Evolutionary conservation across 2,797 vertebrate genomes (phyloP), one percentile per base, ranked within the genome.

Genomic region (Coccyzus lansbergi): DNA sequence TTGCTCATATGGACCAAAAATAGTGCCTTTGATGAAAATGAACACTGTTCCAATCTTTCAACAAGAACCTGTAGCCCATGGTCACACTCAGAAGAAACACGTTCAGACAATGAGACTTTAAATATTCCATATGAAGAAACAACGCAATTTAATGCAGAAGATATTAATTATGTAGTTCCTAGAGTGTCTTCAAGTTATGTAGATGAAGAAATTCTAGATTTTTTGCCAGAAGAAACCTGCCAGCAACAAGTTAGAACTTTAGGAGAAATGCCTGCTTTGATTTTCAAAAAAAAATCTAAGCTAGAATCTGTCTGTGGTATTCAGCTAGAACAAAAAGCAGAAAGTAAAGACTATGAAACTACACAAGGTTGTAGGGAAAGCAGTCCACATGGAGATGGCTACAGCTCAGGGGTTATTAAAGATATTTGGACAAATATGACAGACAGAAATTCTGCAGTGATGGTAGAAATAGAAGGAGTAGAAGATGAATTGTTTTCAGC

Each of bases 1-100:
- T 99, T 99, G 98, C 98, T 99, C 97, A 99, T 99, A 98, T 99
- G 99, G 99, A 99, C 99, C 99, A 99, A 99, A 99, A 99, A 99
- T 99, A 99, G 99, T 99, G 99, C 99, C 99, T 99, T 99, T 98
- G 99, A 99, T 95, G 99, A 99, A 98, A 99, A 99, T 74, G 99
- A 99, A 99, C 99, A 99, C 98, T 99, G 99, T 99, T 99, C 99
- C 94, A 99, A 99, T 97, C 98, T 99, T 97, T 99, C 99, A 96
- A 99, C 99, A 9, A 98, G 99, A 98, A 99, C 99, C 85, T 99
- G 99, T 98, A 99, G 99, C 97, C 99, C 99, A 19, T 99, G 99
- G 99, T 99, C 99, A 88, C 99, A 99, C 97, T 99, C 99, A 2
- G 99, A 99, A 97, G 99, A 99, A 98, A 99, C 99, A 34, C 98